Evolutionary conservation across 2,113 vertebrate genomes (phyloP).

Genomic region (Phycodurus eques): DNA sequence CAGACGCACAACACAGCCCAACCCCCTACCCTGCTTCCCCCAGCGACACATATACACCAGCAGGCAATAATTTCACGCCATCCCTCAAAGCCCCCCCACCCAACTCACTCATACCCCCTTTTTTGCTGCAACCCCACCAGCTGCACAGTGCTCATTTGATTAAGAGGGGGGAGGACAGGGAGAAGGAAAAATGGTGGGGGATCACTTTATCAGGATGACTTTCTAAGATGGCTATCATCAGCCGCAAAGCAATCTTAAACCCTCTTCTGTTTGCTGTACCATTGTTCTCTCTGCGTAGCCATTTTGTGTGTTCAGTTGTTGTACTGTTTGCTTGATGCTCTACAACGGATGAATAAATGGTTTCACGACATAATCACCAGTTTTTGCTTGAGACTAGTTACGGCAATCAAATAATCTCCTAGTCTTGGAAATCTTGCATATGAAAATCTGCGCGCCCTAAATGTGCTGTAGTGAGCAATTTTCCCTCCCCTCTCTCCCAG

Average conservation of each 20-base stretch:
- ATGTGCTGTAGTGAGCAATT: slow-evolving; percentile 72
- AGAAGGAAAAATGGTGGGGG: slow-evolving; percentile 69
- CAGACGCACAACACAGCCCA: slow-evolving; percentile 46
- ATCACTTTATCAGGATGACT: slow-evolving; percentile 73
- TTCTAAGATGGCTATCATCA: slow-evolving; percentile 70
- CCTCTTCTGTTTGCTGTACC: slow-evolving; percentile 48
- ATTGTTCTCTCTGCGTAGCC: slow-evolving; percentile 43
- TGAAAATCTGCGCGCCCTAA: slow-evolving; percentile 60
- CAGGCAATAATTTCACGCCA: slow-evolving; percentile 77
- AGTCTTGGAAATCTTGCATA: slow-evolving; percentile 16
- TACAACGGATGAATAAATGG: slow-evolving; percentile 16
- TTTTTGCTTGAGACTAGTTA: slow-evolving; percentile 6
- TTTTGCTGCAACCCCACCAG: slow-evolving; percentile 73
- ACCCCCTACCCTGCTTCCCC: slow-evolving; percentile 63
- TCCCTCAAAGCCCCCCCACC: slow-evolving; percentile 59
- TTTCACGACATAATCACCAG: slow-evolving; percentile 13
- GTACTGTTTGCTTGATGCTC: slow-evolving; percentile 18
- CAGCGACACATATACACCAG: slow-evolving; percentile 73
- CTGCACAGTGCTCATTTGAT: slow-evolving; percentile 75
- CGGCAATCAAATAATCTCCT: background rate
- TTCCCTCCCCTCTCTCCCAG: slow-evolving; percentile 52
- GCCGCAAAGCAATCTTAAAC: slow-evolving; percentile 44
- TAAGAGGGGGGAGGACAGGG: slow-evolving; percentile 69
- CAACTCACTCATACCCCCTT: slow-evolving; percentile 47
- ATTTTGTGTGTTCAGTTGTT: slow-evolving; percentile 13